These are phyloP conservation scores for Nymphalis c-album DNA, from an alignment of 2,888 invertebrate genomes.

Conservation along the genomic window DNA sequence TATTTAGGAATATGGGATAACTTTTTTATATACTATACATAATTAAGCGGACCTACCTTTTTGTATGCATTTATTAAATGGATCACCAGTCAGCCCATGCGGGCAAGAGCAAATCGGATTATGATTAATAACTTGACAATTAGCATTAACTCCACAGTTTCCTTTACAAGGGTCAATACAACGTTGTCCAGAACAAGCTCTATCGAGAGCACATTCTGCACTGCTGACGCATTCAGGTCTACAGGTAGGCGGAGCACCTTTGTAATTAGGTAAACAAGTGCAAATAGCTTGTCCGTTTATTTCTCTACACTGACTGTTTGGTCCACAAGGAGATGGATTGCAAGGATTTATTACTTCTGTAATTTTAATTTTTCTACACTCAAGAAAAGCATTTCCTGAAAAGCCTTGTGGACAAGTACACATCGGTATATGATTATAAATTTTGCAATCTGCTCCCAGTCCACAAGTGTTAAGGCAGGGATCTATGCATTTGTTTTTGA, in stretches of 20 bases:
- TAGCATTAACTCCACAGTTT: conserved; percentile 86
- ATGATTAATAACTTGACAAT: conserved; percentile 88
- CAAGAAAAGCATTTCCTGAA: conserved; percentile 86
- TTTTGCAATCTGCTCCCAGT: conserved; percentile 85
- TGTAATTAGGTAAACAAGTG: conserved; percentile 84
- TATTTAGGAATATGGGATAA: too few relatives aligned
- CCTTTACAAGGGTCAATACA: conserved; percentile 88
- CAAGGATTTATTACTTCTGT: conserved; percentile 81
- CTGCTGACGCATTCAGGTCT: conserved; percentile 87
- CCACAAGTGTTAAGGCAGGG: conserved; percentile 91
- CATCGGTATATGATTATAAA: conserved; percentile 83
- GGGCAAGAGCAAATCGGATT: conserved; percentile 87
- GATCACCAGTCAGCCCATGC: conserved; percentile 85
- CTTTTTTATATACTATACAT: neutral
- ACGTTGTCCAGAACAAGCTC: conserved; percentile 86
- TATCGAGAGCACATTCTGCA: conserved; percentile 84
- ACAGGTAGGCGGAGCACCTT: conserved; percentile 87
- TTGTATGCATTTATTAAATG: conserved; percentile 84
- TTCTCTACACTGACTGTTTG: conserved; percentile 86
- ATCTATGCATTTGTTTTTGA: conserved; percentile 87
- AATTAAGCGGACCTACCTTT: conserved; percentile 71
- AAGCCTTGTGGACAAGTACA: conserved; percentile 83
- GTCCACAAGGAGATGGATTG: conserved; percentile 86
- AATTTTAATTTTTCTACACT: conserved; percentile 76
- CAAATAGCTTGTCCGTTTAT: conserved; percentile 86